These are phyloP conservation scores for Cactoblastis cactorum DNA, from an alignment of 2,888 invertebrate genomes.

Conservation along the genomic window DNA sequence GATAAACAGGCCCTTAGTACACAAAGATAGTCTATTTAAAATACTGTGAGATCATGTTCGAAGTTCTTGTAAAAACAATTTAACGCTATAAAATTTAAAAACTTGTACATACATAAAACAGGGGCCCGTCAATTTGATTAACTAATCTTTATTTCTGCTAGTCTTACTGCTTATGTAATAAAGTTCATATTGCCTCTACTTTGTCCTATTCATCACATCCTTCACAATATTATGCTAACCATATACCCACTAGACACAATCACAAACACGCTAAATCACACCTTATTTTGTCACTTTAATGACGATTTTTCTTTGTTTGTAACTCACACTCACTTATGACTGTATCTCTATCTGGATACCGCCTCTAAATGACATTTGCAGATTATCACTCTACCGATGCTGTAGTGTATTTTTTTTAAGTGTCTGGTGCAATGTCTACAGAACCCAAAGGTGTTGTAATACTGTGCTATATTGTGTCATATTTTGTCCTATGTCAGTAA, in stretches of 20 bases:
- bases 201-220: neutral
- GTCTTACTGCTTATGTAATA: neutral
- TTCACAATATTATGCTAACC: neutral
- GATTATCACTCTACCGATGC: neutral
- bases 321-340: neutral
- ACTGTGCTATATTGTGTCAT: neutral
- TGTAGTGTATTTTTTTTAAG: conserved; percentile 6
- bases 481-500: neutral
- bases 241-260: neutral
- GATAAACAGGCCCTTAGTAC: no score
- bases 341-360: neutral
- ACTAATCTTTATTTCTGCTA: neutral
- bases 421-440: conserved; percentile 7
- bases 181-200: neutral
- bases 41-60: no score
- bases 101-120: no score
- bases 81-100: no score
- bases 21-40: no score
- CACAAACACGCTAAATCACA: neutral
- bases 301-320: neutral
- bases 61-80: no score
- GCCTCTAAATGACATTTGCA: neutral
- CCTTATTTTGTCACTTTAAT: neutral
- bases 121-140: no score
- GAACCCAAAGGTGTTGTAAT: conserved; percentile 4